Conservation (phyloP, 2,113 vertebrate genomes). For the Australoheros scitulus region DNA sequence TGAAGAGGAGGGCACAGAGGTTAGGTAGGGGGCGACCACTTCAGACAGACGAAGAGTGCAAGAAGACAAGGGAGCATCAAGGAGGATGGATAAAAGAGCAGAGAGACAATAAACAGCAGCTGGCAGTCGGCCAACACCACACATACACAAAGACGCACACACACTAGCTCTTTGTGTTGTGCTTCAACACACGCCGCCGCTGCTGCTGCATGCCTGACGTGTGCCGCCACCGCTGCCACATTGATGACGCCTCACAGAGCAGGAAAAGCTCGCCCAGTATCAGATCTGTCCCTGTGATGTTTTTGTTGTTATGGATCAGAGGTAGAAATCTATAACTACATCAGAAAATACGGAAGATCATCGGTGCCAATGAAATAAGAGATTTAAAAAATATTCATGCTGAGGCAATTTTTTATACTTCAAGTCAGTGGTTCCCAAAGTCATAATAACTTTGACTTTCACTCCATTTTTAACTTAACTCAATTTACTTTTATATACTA, state of each 20-base stretch:
- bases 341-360: neutral
- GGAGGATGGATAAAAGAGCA: neutral
- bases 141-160: neutral
- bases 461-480: neutral
- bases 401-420: neutral
- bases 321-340: neutral
- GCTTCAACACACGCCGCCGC: neutral
- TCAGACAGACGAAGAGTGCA: conserved; percentile 2
- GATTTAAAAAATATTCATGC: neutral
- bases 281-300: neutral
- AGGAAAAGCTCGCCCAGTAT: neutral
- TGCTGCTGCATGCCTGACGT: neutral
- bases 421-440: no score
- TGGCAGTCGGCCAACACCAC: neutral
- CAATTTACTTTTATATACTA: neutral
- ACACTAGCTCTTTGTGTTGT: neutral
- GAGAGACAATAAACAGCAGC: neutral
- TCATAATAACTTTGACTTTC: neutral
- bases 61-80: neutral
- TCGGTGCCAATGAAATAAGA: neutral
- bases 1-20: neutral
- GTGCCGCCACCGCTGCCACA: neutral
- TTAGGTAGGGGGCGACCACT: neutral
- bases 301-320: neutral
- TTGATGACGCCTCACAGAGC: neutral